Evolutionary conservation across 2,113 vertebrate species (phyloP), one percentile per base, ranked within the genome.

Genomic region (Elanoides forficatus): DNA sequence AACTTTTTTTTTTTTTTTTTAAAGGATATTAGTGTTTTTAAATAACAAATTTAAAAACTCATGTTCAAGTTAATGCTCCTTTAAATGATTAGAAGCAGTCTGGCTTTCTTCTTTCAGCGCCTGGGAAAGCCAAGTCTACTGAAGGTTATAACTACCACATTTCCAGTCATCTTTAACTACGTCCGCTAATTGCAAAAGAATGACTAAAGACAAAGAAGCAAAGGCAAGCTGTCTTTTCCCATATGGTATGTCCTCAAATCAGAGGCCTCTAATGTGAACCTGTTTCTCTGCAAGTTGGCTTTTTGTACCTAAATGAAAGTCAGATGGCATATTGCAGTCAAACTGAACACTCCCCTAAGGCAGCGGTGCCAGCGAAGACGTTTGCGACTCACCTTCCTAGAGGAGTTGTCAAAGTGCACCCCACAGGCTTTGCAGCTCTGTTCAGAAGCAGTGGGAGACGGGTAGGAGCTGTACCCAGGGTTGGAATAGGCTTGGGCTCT

Each of bases 371-470:
- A 13, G 38, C 27, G 75, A 16, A 10, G 62, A 13, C 0, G 0
- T 13, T 25, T 32, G 9, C 3, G 5, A 81, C 97, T 98, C 97
- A 99, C 99, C 99, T 99, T 99, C 74, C 98, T 96, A 36, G 98
- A 93, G 38, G 96, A 86, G 70, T 79, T 97, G 95, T 97, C 95
- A 1, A 99, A 98, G 74, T 58, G 94, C 27, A 97, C 34, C 34
- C 99, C 98, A 3, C 99, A 99, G 82, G 98, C 98, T 80, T 97
- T 99, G 95, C 99, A 99, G 94, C 96, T 98, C 66, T 97, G 98
- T 16, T 99, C 99, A 0, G 97, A 63, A 13, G 97, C 96, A 0
- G 97, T 96, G n/a, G 98, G 98, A 15, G 99, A 98, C 1, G 99
- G 98, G 96, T 98, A 98, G 81, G 98, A 98, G 97, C 94, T 99